Conservation (phyloP, 2,888 invertebrate species). For the Ceriagrion tenellum region DNA sequence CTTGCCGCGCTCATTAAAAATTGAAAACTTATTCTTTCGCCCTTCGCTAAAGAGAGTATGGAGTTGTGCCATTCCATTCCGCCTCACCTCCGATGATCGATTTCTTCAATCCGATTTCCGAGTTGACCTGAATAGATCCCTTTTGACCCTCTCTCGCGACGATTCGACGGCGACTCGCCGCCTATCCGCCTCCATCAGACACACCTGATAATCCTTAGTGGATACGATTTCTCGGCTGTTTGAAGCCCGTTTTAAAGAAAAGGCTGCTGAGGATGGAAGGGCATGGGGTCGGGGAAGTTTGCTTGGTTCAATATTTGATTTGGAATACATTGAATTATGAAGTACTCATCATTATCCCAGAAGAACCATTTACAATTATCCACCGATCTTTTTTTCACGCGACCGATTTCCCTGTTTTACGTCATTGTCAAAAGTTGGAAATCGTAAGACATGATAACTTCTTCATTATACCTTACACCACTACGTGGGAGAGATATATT, state of each 20-base stretch:
- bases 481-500: too few species aligned
- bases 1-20: conserved; percentile 14
- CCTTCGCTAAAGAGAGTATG: not conserved
- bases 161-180: not conserved
- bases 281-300: not conserved
- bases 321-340: not conserved
- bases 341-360: not conserved
- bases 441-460: too few species aligned
- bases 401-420: not conserved
- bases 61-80: not conserved
- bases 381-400: not conserved
- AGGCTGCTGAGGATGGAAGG: not conserved
- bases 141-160: not conserved
- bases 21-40: conserved; percentile 25
- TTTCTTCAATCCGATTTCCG: conserved; percentile 22
- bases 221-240: not conserved
- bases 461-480: too few species aligned
- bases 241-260: not conserved
- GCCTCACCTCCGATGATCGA: not conserved
- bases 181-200: not conserved
- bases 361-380: too few species aligned
- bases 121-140: not conserved
- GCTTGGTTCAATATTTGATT: not conserved
- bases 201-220: not conserved
- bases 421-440: too few species aligned